These are phyloP conservation scores for Xiphorhynchus elegans DNA, from an alignment of 2,113 vertebrate genomes.

Conservation along the genomic window DNA sequence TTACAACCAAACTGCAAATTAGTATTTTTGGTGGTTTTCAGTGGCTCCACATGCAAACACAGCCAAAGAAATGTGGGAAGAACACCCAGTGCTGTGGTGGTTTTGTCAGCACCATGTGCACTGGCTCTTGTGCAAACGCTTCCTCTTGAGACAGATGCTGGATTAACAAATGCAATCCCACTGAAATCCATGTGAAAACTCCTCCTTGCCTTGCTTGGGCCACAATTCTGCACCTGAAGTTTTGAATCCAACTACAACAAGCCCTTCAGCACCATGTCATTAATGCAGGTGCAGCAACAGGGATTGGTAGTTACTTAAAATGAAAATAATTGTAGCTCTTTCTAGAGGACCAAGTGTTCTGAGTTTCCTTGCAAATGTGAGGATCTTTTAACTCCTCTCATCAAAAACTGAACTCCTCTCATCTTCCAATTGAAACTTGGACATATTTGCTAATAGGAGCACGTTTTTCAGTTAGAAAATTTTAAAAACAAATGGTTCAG, in stretches of 20 bases:
- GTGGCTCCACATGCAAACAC: background rate
- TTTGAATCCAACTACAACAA: background rate
- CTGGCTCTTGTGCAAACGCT: fast-evolving
- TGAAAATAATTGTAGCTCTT: background rate
- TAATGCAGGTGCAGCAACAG: background rate
- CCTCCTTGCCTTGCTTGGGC: background rate
- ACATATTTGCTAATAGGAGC: background rate
- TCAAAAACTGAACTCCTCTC: background rate
- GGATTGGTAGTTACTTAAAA: background rate
- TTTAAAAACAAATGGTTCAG: conserved; percentile 57
- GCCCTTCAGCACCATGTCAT: fast-evolving
- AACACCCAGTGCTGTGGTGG: fast-evolving
- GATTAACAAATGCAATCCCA: background rate
- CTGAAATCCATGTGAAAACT: background rate
- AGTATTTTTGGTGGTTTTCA: background rate
- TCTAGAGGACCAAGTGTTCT: background rate
- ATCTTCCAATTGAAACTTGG: conserved; percentile 31
- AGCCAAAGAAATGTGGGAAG: background rate
- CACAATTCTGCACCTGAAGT: background rate
- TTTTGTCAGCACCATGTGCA: background rate
- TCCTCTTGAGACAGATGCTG: background rate
- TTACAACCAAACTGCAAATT: background rate
- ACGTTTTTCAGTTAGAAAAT: conserved; percentile 63
- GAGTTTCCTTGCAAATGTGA: background rate
- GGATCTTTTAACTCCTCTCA: background rate